Evolutionary conservation across 2,113 vertebrate species (phyloP).

Genomic region (Pterocles orientalis): DNA sequence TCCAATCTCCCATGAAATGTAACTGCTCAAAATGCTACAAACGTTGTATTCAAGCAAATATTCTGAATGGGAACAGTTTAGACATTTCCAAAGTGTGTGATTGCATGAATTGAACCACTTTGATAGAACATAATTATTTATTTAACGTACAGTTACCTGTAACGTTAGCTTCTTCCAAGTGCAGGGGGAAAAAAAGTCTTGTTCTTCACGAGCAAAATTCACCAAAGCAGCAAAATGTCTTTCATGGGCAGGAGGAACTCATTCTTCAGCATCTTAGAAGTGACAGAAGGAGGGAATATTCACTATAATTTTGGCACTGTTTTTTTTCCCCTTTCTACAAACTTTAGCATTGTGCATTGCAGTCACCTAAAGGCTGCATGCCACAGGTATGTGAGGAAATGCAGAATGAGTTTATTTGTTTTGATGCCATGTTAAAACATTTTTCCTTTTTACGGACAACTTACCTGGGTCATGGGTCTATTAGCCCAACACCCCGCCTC

Average conservation of each 20-base stretch:
- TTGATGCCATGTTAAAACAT: background rate
- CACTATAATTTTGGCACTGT: background rate
- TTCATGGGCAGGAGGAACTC: background rate
- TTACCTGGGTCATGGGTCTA: background rate
- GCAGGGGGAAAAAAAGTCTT: background rate
- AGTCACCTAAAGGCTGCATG: background rate
- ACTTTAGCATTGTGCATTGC: background rate
- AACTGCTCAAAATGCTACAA: slow-evolving; percentile 22
- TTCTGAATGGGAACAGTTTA: background rate
- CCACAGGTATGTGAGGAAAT: background rate
- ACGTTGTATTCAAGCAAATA: background rate
- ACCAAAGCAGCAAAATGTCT: background rate
- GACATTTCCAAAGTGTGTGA: background rate
- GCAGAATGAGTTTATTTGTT: fast-evolving
- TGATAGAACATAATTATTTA: fast-evolving
- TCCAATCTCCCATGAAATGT: slow-evolving; percentile 51
- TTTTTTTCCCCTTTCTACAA: background rate
- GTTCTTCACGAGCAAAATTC: background rate
- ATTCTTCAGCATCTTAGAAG: background rate
- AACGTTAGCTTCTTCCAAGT: background rate
- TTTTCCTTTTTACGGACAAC: background rate
- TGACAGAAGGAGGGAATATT: background rate
- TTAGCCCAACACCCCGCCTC: background rate
- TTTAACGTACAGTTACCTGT: background rate
- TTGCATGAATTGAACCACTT: background rate